Percentiles rank a stretch among this genome's conserved stretches.
These are phyloP conservation scores for Apostichopus parvimensis DNA, from an alignment of 35 echinoderm and acorn worm species.

Conservation along the genomic window DNA sequence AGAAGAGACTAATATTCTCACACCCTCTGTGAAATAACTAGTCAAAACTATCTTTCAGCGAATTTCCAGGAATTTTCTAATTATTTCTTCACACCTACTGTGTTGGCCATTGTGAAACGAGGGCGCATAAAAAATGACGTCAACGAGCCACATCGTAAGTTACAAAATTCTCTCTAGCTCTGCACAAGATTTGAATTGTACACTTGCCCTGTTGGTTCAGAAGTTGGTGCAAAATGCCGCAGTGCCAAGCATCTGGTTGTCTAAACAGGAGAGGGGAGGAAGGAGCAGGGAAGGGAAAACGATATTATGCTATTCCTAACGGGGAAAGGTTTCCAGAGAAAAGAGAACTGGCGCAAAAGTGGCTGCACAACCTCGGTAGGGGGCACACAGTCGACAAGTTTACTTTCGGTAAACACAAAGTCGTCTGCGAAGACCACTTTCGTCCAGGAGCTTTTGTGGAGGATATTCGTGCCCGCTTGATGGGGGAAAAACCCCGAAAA, in stretches of 20 bases:
- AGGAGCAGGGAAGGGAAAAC: conserved; percentile 28
- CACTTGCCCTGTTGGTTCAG: background rate
- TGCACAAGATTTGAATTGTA: background rate
- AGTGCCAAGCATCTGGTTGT: conserved; percentile 36
- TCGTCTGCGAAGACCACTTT: conserved; percentile 48
- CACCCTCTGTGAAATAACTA: too few species aligned
- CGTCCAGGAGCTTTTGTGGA: conserved; percentile 9
- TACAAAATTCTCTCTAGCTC: background rate
- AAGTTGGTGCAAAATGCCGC: conserved; percentile 10
- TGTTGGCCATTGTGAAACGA: background rate
- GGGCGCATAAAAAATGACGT: conserved; percentile 27
- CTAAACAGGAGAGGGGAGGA: conserved; percentile 29
- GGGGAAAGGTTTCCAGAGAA: conserved; percentile 18
- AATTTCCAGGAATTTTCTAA: too few species aligned
- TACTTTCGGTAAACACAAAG: conserved; percentile 32
- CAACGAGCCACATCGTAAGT: background rate
- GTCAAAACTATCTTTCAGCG: too few species aligned
- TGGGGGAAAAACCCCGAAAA: conserved; percentile 18
- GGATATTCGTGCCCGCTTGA: conserved; percentile 27
- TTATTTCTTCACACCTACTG: too few species aligned
- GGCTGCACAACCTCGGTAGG: background rate
- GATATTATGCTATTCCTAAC: conserved; percentile 15
- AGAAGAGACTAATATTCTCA: too few species aligned
- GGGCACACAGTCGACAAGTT: conserved; percentile 31
- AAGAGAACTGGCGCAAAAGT: conserved; percentile 22